Evolutionary conservation across 1,140 invertebrate species (phyloP), one percentile per base, ranked within the genome.

Genomic region (Eufriesea mexicana): DNA sequence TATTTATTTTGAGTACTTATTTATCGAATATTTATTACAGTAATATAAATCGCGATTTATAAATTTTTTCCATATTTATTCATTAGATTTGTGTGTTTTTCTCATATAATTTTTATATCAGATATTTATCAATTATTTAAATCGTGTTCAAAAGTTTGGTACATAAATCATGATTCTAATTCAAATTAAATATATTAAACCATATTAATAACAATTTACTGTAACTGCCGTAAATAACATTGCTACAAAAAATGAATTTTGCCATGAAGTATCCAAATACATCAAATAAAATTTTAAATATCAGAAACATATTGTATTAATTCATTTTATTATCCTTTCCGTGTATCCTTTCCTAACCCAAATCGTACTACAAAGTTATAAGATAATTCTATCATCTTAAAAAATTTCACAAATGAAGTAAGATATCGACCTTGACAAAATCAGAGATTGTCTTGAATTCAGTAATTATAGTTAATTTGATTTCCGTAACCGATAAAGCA

Each of bases 21-120:
- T 79, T 83, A 87, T 87, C 82, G 7, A 59, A 59, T 84, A 76
- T 84, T 73, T 71, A 87, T 20, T 47, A 68, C 8, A 59, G 6
- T 61, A 18, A 42, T 45, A 49, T 66, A 67, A 25, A 66, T 82
- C 45, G 4, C 18, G 45, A n/a, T 62, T 71, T 49, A 28, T 55
- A 57, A 7, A 1, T 14, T 45, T 55, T 64, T 55, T 51, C 5
- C n/a, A 18, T 62, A 62, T 49, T 71, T 42, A 49, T 74, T 61
- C 35, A 45, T n/a, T 72, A 51, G 20, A 8, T 73, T 80, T 73
- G 70, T 5, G 23, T 66, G 49, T 64, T 12, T 8, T 28, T 12
- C 6, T 23, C 45, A 64, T n/a, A 25, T 25, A 51, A 2, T 77
- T 42, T 28, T 74, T 51, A 7, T 75, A 66, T 66, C 23, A 2